Conservation (phyloP, 2,888 invertebrate species). For the Muschampia plurimacula region DNA sequence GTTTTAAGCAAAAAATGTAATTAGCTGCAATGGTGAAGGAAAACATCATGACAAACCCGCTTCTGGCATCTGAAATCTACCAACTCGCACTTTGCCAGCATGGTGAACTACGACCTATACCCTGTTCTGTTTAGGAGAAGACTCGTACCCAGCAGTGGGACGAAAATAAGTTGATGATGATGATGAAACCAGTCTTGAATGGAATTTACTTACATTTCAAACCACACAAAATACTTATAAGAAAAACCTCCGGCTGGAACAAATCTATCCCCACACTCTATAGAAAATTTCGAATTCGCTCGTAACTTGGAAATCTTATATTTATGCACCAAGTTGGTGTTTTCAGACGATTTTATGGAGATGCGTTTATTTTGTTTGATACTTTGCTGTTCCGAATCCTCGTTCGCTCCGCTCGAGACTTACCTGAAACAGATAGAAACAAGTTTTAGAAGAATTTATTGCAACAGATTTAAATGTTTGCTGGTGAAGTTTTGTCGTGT, state of each 20-base stretch:
- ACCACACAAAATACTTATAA: not conserved
- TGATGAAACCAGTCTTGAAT: too few relatives aligned
- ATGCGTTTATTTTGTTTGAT: slow-evolving; percentile 43
- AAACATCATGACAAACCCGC: too few relatives aligned
- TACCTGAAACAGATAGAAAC: slow-evolving; percentile 41
- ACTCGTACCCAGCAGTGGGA: too few relatives aligned
- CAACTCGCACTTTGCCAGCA: too few relatives aligned
- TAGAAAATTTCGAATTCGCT: slow-evolving; percentile 31
- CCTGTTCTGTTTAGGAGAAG: too few relatives aligned
- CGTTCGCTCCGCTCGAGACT: slow-evolving; percentile 33
- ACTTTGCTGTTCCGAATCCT: slow-evolving; percentile 45
- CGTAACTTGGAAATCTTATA: slow-evolving; percentile 37
- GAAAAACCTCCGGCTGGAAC: slow-evolving; percentile 2
- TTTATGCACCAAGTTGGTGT: slow-evolving; percentile 39
- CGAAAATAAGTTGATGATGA: too few relatives aligned
- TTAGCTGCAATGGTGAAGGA: too few relatives aligned
- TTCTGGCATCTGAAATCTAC: too few relatives aligned
- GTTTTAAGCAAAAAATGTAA: too few relatives aligned
- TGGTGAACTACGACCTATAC: too few relatives aligned
- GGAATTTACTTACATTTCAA: too few relatives aligned
- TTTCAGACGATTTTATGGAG: slow-evolving; percentile 38
- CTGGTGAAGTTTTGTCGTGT: slow-evolving; percentile 28
- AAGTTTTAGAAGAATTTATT: slow-evolving; percentile 41
- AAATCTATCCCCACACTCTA: slow-evolving; percentile 13
- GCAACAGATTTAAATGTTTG: slow-evolving; percentile 40